Percentiles rank a stretch among this genome's conserved stretches.
These are phyloP conservation scores for Rhimphoctona megacephalus DNA, from an alignment of 2,888 invertebrate genomes.

Conservation along the genomic window DNA sequence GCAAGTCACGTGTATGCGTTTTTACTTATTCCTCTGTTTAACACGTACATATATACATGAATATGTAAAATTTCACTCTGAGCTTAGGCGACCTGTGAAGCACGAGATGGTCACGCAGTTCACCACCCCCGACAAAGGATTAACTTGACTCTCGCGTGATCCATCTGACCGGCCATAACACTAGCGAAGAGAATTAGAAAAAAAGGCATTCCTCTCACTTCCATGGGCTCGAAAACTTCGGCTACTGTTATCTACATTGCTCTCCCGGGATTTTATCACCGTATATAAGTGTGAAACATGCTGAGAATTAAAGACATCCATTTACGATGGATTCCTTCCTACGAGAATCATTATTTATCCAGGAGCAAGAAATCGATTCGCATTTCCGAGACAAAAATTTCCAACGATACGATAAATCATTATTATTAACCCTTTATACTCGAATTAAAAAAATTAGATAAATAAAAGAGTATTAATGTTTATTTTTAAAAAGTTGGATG, in stretches of 20 bases:
- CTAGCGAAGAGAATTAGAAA: constrained; percentile 30
- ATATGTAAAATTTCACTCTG: background rate
- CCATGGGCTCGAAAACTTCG: constrained; percentile 43
- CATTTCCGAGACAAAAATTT: background rate
- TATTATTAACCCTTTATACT: background rate
- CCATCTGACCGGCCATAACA: constrained; percentile 61
- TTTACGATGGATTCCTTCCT: background rate
- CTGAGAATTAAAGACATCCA: constrained; percentile 17
- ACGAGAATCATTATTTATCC: background rate
- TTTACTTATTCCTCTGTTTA: constrained; percentile 25
- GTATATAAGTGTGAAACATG: background rate
- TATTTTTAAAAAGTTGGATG: background rate
- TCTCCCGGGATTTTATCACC: constrained; percentile 30
- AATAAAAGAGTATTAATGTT: background rate
- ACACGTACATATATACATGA: background rate
- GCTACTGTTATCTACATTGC: background rate
- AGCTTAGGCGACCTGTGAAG: constrained; percentile 7
- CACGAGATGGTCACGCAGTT: constrained; percentile 69
- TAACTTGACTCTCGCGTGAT: constrained; percentile 74
- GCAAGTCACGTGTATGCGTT: constrained; percentile 47
- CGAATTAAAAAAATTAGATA: background rate
- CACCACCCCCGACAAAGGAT: constrained; percentile 66
- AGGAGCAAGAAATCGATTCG: background rate
- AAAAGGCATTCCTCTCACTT: constrained; percentile 19
- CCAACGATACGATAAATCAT: background rate